A percentile compares a stretch with the other conserved stretches of the same genome.
phyloP scores from a whole-genome alignment of 2,113 vertebrate species.

The Myrmecobius fasciatus region DNA sequence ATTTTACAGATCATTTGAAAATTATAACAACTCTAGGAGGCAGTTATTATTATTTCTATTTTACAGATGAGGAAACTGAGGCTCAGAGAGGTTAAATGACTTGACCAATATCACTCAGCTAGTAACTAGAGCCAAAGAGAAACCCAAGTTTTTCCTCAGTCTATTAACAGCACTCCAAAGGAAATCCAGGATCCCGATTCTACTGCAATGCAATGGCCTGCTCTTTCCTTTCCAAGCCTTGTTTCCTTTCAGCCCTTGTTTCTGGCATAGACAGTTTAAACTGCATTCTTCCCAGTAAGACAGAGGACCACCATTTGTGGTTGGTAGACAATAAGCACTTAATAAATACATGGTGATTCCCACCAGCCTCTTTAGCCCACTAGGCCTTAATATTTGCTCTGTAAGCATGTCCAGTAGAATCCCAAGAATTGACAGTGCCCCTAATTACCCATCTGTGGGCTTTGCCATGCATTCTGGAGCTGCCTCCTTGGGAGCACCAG shows the following conservation, averaged over 20 bases:
- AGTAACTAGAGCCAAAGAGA: not conserved
- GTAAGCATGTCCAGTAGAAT: not conserved
- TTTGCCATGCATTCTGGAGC: not conserved
- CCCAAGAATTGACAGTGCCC: not conserved
- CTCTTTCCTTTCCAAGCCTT: not conserved
- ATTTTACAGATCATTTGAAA: conserved; percentile 24
- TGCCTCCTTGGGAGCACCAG: not conserved
- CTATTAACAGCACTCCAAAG: too few relatives aligned
- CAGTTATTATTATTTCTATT: conserved; percentile 12
- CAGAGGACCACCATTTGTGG: not conserved
- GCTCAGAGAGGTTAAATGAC: not conserved
- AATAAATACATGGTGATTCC: not conserved
- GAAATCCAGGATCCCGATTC: too few relatives aligned
- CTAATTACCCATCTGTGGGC: not conserved
- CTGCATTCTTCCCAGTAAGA: not conserved
- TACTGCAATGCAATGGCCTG: not conserved
- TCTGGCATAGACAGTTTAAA: not conserved
- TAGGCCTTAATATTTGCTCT: not conserved
- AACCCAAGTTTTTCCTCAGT: not conserved
- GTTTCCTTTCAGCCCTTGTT: not conserved
- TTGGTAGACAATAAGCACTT: not conserved
- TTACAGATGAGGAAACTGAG: conserved; percentile 10
- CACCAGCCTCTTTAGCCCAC: not conserved
- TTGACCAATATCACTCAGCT: not conserved
- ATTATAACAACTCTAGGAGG: conserved; percentile 31